phyloP scores from a whole-genome alignment of 37 sponge, comb jelly and placozoan genomes.

The Mnemiopsis leidyi region DNA sequence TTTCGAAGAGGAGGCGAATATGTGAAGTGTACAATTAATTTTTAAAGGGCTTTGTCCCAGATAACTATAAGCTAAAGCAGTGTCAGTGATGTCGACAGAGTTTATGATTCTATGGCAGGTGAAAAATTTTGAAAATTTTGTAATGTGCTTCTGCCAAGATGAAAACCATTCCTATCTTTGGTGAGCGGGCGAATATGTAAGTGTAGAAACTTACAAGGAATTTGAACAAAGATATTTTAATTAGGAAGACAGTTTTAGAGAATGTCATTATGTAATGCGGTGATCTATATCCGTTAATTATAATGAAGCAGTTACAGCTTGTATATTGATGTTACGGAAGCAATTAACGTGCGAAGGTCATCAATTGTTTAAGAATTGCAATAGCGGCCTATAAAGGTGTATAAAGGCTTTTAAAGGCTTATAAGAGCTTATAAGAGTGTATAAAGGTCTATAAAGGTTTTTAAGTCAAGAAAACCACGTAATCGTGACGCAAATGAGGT shows the following conservation, averaged over 20 bases:
- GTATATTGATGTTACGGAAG: not conserved
- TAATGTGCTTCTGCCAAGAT: not conserved
- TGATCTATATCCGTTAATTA: not conserved
- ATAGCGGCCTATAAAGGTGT: not conserved
- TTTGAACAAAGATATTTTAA: not conserved
- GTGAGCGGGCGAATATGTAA: not conserved
- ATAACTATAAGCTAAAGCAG: no score
- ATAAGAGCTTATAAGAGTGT: not conserved
- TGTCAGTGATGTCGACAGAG: not conserved
- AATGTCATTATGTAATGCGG: not conserved
- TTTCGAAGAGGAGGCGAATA: not conserved
- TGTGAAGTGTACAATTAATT: not conserved
- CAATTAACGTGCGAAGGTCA: not conserved
- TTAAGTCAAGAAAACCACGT: not conserved
- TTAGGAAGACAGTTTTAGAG: not conserved
- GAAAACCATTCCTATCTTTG: not conserved
- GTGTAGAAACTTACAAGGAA: not conserved
- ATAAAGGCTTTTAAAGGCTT: not conserved
- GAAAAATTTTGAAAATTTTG: not conserved
- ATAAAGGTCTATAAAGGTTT: not conserved
- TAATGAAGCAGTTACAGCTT: not conserved
- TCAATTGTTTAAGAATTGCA: not conserved
- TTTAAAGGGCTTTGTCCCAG: not conserved
- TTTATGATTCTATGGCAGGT: not conserved
- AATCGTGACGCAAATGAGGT: not conserved